Evolutionary conservation across 2,113 vertebrate genomes (phyloP).

Genomic region (Phalacrocorax pelagicus): DNA sequence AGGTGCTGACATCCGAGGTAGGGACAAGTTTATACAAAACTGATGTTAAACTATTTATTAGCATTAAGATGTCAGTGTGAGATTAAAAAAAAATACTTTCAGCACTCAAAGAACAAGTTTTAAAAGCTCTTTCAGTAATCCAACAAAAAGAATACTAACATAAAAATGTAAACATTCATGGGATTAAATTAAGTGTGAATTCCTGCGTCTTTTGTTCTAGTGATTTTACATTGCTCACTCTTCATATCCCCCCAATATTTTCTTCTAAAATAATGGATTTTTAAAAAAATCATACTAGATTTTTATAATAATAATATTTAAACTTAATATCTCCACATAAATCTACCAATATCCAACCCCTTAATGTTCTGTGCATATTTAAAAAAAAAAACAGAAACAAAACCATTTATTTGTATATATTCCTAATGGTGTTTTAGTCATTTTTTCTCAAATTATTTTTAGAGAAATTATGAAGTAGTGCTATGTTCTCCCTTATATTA

Average conservation of each 20-base stretch:
- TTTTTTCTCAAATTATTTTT: constrained; percentile 1
- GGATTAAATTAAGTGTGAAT: background rate
- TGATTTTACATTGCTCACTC: background rate
- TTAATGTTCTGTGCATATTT: background rate
- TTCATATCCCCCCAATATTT: background rate
- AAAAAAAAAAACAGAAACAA: background rate
- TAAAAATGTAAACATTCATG: constrained; percentile 8
- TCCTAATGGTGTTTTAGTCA: background rate
- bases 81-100: constrained; percentile 41
- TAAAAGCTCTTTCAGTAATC: constrained; percentile 23
- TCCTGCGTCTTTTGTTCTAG: background rate
- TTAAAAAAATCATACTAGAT: no score
- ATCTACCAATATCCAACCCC: background rate
- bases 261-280: background rate
- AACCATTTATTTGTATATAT: background rate
- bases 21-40: constrained; percentile 10
- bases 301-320: background rate
- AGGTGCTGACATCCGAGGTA: constrained; percentile 15
- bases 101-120: constrained; percentile 11
- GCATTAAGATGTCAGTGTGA: constrained; percentile 23
- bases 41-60: constrained; percentile 9
- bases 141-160: background rate
- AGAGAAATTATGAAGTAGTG: background rate
- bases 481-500: background rate
- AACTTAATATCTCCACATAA: background rate